A percentile compares a stretch with the other conserved stretches of the same genome.
Conservation (phyloP, 2,888 invertebrate species). For the Apodemia hepburni region DNA sequence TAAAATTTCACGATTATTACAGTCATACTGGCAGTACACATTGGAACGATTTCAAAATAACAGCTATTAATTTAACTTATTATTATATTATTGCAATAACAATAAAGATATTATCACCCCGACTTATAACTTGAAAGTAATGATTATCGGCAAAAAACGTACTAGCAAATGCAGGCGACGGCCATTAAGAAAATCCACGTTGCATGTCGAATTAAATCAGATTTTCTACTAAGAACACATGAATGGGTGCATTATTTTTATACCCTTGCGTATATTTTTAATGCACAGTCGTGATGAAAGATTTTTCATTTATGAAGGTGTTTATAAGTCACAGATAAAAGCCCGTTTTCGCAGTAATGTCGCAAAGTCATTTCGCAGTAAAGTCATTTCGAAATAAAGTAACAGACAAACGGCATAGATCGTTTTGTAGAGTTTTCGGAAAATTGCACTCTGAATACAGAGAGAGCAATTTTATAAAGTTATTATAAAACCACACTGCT, state of each 20-base stretch:
- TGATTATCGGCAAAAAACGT: slow-evolving; percentile 17
- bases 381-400: too few species aligned
- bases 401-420: too few species aligned
- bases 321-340: too few species aligned
- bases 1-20: slow-evolving; percentile 31
- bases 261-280: not conserved
- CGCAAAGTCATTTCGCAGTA: too few species aligned
- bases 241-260: slow-evolving; percentile 3
- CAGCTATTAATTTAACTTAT: slow-evolving; percentile 30
- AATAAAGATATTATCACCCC: slow-evolving; percentile 21
- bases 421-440: too few species aligned
- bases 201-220: slow-evolving; percentile 14
- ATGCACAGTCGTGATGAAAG: not conserved
- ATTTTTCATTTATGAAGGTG: too few species aligned
- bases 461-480: too few species aligned
- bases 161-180: slow-evolving; percentile 15
- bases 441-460: too few species aligned
- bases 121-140: slow-evolving; percentile 19
- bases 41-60: slow-evolving; percentile 34
- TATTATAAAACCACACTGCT: too few species aligned
- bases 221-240: slow-evolving; percentile 14
- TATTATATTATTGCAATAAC: slow-evolving; percentile 24
- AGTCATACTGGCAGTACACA: slow-evolving; percentile 26
- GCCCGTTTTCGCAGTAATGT: too few species aligned
- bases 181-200: slow-evolving; percentile 12